A percentile compares a stretch with the other conserved stretches of the same genome.
These are phyloP conservation scores for Prorops nasuta DNA, from an alignment of 1,140 invertebrate genomes.

Conservation along the genomic window DNA sequence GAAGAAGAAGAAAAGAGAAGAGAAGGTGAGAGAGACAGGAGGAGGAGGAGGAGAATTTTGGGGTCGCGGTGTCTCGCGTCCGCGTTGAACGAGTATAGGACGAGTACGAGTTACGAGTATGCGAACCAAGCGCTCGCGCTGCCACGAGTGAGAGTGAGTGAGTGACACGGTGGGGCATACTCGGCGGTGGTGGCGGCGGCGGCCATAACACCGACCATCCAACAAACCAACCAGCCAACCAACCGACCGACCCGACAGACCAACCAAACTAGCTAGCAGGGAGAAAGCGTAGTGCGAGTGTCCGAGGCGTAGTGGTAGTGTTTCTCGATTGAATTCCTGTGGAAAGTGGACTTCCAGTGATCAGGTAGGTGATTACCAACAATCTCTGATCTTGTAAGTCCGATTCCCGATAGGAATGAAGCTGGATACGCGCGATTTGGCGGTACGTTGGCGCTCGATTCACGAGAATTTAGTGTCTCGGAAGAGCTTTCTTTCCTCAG, in stretches of 20 bases:
- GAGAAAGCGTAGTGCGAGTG: conserved; percentile 47
- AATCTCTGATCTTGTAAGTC: conserved; percentile 12
- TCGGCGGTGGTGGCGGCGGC: conserved; percentile 35
- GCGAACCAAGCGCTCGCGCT: conserved; percentile 25
- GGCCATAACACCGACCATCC: conserved; percentile 53
- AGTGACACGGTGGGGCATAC: conserved; percentile 36
- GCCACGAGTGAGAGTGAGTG: conserved; percentile 40
- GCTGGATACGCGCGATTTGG: conserved; percentile 18
- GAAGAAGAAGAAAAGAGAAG: too few relatives aligned
- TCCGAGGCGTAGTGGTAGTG: conserved; percentile 42
- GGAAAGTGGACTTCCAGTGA: conserved; percentile 38
- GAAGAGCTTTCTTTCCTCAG: conserved; percentile 55
- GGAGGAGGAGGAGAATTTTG: too few relatives aligned
- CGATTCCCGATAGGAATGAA: conserved; percentile 19
- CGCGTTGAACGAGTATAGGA: too few relatives aligned
- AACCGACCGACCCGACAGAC: conserved; percentile 41
- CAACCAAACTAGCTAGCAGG: conserved; percentile 42
- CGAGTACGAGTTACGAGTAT: conserved; percentile 22
- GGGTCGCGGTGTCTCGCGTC: too few relatives aligned
- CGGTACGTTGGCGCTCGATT: too few relatives aligned
- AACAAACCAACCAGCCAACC: conserved; percentile 44
- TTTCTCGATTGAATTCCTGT: conserved; percentile 37
- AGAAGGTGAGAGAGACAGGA: neutral
- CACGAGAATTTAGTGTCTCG: too few relatives aligned
- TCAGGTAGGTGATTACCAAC: conserved; percentile 44